These are phyloP conservation scores for Zygothrica quintamaculata DNA, from an alignment of 2,888 invertebrate species.

Conservation along the genomic window DNA sequence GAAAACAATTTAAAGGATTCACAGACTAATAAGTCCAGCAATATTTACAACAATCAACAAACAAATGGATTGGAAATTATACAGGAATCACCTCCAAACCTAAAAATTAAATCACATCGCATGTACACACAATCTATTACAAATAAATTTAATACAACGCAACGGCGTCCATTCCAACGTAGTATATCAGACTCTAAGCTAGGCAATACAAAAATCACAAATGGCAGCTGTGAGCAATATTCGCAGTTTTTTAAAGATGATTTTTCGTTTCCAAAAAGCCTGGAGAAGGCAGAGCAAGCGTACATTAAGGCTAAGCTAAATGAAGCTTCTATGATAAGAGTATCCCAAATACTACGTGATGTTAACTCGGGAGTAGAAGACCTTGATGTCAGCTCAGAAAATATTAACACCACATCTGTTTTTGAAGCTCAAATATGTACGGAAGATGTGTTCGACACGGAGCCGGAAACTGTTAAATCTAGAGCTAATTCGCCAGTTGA, in stretches of 20 bases:
- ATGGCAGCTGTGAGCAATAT: conserved; percentile 52
- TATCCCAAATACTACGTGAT: conserved; percentile 66
- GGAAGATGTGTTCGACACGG: conserved; percentile 63
- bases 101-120: conserved; percentile 26
- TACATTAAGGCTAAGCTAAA: neutral
- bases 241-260: conserved; percentile 81
- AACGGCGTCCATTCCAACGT: conserved; percentile 39
- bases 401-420: conserved; percentile 34
- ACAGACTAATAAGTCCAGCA: conserved; percentile 27
- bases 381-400: conserved; percentile 8
- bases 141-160: conserved; percentile 25
- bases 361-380: conserved; percentile 29
- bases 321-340: conserved; percentile 57
- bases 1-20: conserved; percentile 72
- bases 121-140: conserved; percentile 14
- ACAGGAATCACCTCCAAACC: conserved; percentile 79
- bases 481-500: conserved; percentile 36
- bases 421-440: conserved; percentile 77
- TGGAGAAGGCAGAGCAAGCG: neutral
- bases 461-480: conserved; percentile 9
- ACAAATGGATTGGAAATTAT: conserved; percentile 64
- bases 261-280: conserved; percentile 54
- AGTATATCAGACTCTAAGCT: conserved; percentile 49
- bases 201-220: neutral
- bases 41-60: conserved; percentile 13